phyloP scores from a whole-genome alignment of 2,888 invertebrate genomes.

The Spodoptera exigua region DNA sequence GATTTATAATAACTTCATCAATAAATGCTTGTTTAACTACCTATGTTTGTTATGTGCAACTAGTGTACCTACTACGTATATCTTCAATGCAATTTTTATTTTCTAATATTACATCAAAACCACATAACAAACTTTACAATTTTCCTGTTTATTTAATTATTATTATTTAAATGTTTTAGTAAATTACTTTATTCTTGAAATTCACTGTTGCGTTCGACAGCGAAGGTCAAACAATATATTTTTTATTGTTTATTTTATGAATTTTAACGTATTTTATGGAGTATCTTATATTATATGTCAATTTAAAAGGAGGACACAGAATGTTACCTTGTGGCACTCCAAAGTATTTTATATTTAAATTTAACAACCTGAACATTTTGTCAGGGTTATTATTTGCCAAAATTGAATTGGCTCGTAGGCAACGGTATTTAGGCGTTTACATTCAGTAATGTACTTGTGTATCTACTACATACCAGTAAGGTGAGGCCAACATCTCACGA shows the following conservation, averaged over 20 bases:
- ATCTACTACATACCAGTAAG: conserved; percentile 13
- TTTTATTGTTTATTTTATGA: neutral
- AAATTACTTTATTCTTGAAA: neutral
- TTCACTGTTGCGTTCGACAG: neutral
- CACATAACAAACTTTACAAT: no score
- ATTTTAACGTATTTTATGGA: no score
- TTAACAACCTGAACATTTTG: no score
- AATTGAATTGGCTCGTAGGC: conserved; percentile 5
- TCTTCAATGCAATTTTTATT: no score
- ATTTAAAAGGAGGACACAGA: neutral
- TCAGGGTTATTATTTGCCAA: conserved; percentile 5
- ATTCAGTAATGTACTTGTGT: neutral
- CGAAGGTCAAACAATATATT: conserved; percentile 7
- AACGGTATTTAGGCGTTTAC: conserved; percentile 15
- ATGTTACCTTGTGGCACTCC: conserved; percentile 24
- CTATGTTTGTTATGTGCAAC: no score
- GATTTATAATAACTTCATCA: no score
- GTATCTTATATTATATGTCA: neutral
- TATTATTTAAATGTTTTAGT: no score
- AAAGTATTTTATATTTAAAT: conserved; percentile 1
- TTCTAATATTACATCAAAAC: no score
- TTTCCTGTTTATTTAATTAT: no score
- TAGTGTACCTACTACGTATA: no score
- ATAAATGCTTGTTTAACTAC: no score
- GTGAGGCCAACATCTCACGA: conserved; percentile 51